These are phyloP conservation scores for Strix uralensis DNA, from an alignment of 2,113 vertebrate genomes.

Conservation along the genomic window DNA sequence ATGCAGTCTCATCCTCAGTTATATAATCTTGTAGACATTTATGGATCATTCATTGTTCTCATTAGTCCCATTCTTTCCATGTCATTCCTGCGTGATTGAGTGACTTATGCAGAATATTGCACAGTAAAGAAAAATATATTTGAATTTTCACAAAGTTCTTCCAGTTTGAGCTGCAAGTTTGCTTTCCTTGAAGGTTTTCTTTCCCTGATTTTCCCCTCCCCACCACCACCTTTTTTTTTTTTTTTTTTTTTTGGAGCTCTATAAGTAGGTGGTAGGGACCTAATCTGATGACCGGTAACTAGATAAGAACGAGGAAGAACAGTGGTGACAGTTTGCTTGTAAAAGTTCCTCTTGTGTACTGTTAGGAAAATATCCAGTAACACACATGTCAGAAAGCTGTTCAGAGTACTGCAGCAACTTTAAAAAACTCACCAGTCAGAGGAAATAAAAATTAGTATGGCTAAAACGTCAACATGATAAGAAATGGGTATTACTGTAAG, in stretches of 20 bases:
- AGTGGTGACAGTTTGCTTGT: background rate
- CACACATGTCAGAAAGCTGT: background rate
- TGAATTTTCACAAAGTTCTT: background rate
- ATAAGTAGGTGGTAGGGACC: background rate
- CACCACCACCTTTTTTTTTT: background rate
- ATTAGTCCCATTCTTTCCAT: constrained; percentile 1
- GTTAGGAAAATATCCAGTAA: background rate
- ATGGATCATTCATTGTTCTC: constrained; percentile 27
- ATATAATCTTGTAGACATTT: constrained; percentile 29
- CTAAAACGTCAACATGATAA: background rate
- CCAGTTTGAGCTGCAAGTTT: background rate
- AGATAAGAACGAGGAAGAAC: background rate
- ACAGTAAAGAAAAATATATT: background rate
- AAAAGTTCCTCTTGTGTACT: background rate
- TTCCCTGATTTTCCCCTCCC: background rate
- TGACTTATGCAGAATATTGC: background rate
- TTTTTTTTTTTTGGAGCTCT: background rate
- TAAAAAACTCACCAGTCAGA: background rate
- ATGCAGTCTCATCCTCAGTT: background rate
- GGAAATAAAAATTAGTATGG: background rate
- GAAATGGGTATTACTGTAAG: background rate
- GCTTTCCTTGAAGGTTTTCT: background rate
- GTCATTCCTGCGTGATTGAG: constrained; percentile 4
- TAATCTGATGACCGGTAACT: background rate
- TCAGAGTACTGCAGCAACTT: background rate